Conservation (phyloP, 2,888 invertebrate species). For the Neoaliturus tenellus region DNA sequence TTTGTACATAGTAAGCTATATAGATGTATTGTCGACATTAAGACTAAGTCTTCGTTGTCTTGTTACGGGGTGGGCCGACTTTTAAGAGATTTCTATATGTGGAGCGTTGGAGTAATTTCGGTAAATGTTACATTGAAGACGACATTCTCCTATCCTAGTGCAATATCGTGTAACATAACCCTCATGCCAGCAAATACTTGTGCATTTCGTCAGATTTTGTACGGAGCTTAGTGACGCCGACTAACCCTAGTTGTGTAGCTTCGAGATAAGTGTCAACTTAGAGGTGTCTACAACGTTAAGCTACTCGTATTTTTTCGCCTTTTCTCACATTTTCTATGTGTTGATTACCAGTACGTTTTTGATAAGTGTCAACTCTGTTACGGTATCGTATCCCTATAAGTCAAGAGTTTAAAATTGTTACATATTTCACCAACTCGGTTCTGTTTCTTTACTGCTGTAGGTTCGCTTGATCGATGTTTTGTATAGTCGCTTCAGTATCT, state of each 20-base stretch:
- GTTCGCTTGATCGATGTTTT: neutral
- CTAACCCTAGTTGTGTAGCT: conserved; percentile 8
- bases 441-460: neutral
- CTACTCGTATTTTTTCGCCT: neutral
- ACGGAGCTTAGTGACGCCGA: neutral
- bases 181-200: conserved; percentile 5
- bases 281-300: conserved; percentile 22
- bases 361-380: neutral
- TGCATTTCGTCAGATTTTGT: conserved; percentile 11
- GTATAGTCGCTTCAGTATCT: conserved; percentile 40
- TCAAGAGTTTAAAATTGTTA: neutral
- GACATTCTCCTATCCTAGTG: conserved; percentile 39
- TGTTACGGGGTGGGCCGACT: conserved; percentile 19
- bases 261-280: conserved; percentile 11
- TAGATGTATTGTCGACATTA: conserved; percentile 15
- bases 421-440: no score
- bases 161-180: conserved; percentile 39
- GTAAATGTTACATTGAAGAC: neutral
- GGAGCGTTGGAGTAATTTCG: neutral
- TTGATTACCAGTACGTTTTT: neutral
- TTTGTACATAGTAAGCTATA: conserved; percentile 35
- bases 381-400: neutral
- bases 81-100: conserved; percentile 15
- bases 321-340: neutral
- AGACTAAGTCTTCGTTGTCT: neutral